A percentile compares a stretch with the other conserved stretches of the same genome.
Evolutionary conservation across 1,140 invertebrate species (phyloP).

Genomic region (Probaryconus sp.): DNA sequence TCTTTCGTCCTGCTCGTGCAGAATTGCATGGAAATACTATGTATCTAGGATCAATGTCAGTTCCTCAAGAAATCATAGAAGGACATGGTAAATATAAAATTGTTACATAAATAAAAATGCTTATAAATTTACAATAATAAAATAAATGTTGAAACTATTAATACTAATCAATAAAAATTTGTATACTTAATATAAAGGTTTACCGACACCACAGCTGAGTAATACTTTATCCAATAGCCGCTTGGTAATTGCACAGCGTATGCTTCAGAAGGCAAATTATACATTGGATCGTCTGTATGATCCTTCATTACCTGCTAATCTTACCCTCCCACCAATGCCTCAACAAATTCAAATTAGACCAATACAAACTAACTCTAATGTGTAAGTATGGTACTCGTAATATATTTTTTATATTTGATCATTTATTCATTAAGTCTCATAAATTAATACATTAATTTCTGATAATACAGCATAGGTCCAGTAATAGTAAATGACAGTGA

Average conservation of each 20-base stretch:
- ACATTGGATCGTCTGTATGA: conserved; percentile 76
- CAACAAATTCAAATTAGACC: conserved; percentile 53
- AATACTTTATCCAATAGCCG: conserved; percentile 75
- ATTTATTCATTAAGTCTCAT: no score
- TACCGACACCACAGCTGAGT: conserved; percentile 70
- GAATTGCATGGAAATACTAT: conserved; percentile 79
- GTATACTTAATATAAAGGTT: conserved; percentile 49
- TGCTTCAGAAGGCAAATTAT: conserved; percentile 73
- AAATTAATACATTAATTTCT: no score
- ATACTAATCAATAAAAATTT: no score
- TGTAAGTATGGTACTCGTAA: no score
- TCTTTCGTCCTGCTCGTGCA: conserved; percentile 65
- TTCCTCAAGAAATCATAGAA: conserved; percentile 80
- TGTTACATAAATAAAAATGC: background rate
- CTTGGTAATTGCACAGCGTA: conserved; percentile 71
- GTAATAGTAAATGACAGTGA: conserved; percentile 39
- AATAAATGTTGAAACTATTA: background rate
- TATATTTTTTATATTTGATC: no score
- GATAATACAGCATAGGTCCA: no score
- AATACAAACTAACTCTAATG: conserved; percentile 45
- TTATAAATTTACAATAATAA: background rate
- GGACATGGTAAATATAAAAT: conserved; percentile 70
- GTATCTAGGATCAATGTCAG: conserved; percentile 83
- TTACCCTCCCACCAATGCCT: conserved; percentile 30
- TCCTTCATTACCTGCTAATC: conserved; percentile 62